Conservation (phyloP, 2,113 vertebrate genomes). For the Thalassoma bifasciatum region DNA sequence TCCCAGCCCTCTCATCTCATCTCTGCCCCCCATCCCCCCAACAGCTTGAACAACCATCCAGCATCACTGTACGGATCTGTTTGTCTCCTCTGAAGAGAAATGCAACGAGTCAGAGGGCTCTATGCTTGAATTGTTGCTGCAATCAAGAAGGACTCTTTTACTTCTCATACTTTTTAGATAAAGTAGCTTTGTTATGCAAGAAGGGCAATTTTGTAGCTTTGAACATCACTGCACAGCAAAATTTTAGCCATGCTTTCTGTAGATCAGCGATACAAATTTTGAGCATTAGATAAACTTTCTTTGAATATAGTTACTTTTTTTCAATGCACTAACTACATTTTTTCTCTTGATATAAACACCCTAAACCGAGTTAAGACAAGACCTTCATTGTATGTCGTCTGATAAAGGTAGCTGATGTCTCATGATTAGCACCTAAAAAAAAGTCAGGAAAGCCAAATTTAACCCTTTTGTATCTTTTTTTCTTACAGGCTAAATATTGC, state of each 20-base stretch:
- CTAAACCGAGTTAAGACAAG: too few relatives aligned
- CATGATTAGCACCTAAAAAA: too few relatives aligned
- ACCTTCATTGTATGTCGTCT: too few relatives aligned
- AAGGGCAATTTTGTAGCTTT: conserved; percentile 3
- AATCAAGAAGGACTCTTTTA: conserved; percentile 39
- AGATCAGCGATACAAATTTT: neutral
- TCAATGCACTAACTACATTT: too few relatives aligned
- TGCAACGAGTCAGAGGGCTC: neutral
- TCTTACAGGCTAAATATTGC: too few relatives aligned
- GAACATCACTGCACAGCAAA: conserved; percentile 27
- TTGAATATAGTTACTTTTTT: too few relatives aligned
- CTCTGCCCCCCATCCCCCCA: conserved; percentile 1
- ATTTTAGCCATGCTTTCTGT: conserved; percentile 15
- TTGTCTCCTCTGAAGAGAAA: conserved; percentile 40
- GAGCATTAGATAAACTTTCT: too few relatives aligned
- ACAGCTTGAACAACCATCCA: conserved; percentile 37
- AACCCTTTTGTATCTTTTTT: too few relatives aligned
- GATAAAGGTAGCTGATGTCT: too few relatives aligned
- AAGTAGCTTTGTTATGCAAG: conserved; percentile 39
- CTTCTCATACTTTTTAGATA: conserved; percentile 19
- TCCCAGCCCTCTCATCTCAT: conserved; percentile 56
- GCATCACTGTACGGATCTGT: conserved; percentile 46
- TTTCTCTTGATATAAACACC: too few relatives aligned
- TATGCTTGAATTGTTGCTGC: conserved; percentile 30
- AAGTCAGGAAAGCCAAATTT: too few relatives aligned